Base-by-base conservation (phyloP, 2,888 invertebrate genomes). In the Charanyca ferruginea region DNA sequence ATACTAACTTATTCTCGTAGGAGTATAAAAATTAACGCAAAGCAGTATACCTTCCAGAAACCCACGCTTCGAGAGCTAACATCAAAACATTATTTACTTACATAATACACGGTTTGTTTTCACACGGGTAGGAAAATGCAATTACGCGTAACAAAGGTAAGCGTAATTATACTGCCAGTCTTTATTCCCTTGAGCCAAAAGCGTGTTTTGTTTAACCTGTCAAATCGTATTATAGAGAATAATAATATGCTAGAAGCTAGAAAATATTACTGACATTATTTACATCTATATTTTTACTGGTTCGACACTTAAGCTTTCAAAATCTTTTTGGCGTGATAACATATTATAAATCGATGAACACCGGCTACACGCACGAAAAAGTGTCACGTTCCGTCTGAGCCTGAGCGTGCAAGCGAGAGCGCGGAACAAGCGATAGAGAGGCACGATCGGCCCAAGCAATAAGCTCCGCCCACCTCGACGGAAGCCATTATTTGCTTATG, bases 131-230 rank as follows among this genome's bases (percentile, higher is more conserved):
- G n/a, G 52, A 54, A 66, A 79, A 80, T 59, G 61, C 54, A 74
- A 80, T 79, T 66, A 77, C 47, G 28, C 18, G 20, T 53, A 57
- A 66, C 61, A 66, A 67, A 74, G 67, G 67, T 66, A 48, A 44
- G 44, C 23, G 49, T 80, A 80, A 79, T 79, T 80, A 60, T 59
- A 66, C 60, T 22, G 38, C 23, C 42, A 28, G 73, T 49, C 51
- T 60, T 59, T 62, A 60, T 55, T 71, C 72, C 66, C 54, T n/a
- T 25, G 61, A 20, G 66, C 18, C 44, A 59, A 51, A 54, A 51
- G 20, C 44, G 61, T 38, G 53, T 76, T 70, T 71, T 58, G 45
- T 74, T 61, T 76, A 66, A 76, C 58, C 54, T 54, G 20, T 61
- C 49, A 71, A 18, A 57, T 65, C 9, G n/a, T 53, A 52, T n/a